phyloP scores from a whole-genome alignment of 2,113 vertebrate genomes.

The Sterrhoptilus dennistouni region DNA sequence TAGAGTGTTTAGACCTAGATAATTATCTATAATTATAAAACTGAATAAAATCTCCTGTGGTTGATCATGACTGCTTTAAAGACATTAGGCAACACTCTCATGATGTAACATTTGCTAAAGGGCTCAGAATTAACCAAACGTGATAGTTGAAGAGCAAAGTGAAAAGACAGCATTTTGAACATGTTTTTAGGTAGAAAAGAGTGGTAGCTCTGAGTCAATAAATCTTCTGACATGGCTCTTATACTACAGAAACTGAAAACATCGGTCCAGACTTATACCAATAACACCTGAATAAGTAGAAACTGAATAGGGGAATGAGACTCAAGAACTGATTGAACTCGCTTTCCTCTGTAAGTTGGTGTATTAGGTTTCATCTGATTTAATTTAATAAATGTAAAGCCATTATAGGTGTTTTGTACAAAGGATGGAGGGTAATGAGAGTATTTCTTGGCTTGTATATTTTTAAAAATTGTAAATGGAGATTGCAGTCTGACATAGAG shows the following conservation, averaged over 20 bases:
- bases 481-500: accelerated
- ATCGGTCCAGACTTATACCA: not conserved
- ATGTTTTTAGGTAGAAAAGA: not conserved
- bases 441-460: not conserved
- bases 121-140: not conserved
- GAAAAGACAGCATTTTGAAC: not conserved
- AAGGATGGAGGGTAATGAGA: not conserved
- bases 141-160: not conserved
- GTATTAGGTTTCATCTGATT: not conserved
- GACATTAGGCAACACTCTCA: not conserved
- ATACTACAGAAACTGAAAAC: not conserved
- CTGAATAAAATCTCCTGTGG: not conserved
- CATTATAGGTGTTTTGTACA: not conserved
- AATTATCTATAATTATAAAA: not conserved
- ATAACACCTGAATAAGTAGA: not conserved
- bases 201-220: not conserved
- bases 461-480: not conserved
- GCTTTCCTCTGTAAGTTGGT: not conserved
- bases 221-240: not conserved
- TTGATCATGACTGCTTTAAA: not conserved
- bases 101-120: not conserved
- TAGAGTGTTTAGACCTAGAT: not conserved
- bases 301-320: not conserved
- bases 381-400: not conserved
- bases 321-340: not conserved